These are phyloP conservation scores for Synchiropus splendidus DNA, from an alignment of 2,113 vertebrate species.

Conservation along the genomic window DNA sequence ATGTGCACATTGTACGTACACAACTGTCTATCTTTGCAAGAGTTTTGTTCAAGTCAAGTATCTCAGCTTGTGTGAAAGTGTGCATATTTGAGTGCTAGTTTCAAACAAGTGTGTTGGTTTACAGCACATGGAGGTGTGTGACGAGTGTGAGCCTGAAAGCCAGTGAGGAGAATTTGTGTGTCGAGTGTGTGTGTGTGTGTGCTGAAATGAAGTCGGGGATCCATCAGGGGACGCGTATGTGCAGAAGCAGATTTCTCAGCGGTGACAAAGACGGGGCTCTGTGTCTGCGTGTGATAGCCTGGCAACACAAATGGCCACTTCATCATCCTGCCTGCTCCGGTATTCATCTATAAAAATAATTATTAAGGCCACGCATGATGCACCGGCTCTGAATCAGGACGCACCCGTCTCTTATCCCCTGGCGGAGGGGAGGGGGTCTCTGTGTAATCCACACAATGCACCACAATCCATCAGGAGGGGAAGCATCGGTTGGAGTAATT, in stretches of 20 bases:
- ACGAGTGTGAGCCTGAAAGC: too few relatives aligned
- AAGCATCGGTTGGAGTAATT: constrained; percentile 84
- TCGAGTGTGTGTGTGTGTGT: constrained; percentile 4
- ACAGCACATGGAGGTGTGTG: too few relatives aligned
- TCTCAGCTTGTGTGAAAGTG: too few relatives aligned
- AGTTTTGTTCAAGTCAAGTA: too few relatives aligned
- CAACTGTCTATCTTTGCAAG: too few relatives aligned
- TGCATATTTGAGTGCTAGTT: too few relatives aligned
- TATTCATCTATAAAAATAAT: constrained; percentile 97
- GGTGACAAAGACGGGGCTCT: constrained; percentile 65
- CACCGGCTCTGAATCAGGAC: constrained; percentile 77
- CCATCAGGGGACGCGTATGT: constrained; percentile 22
- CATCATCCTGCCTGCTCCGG: constrained; percentile 88
- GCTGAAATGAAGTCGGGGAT: constrained; percentile 10
- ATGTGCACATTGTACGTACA: too few relatives aligned
- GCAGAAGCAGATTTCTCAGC: constrained; percentile 51
- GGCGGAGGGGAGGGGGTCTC: constrained; percentile 11
- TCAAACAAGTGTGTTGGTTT: too few relatives aligned
- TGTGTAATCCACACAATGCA: constrained; percentile 76
- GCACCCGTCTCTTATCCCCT: constrained; percentile 35
- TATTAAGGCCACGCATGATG: constrained; percentile 82
- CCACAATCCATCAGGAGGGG: constrained; percentile 83
- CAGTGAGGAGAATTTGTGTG: too few relatives aligned
- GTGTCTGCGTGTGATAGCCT: constrained; percentile 80
- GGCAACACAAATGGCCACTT: constrained; percentile 76